Conservation (phyloP, 2,113 vertebrate genomes). For the Cricetomys ansorgei region DNA sequence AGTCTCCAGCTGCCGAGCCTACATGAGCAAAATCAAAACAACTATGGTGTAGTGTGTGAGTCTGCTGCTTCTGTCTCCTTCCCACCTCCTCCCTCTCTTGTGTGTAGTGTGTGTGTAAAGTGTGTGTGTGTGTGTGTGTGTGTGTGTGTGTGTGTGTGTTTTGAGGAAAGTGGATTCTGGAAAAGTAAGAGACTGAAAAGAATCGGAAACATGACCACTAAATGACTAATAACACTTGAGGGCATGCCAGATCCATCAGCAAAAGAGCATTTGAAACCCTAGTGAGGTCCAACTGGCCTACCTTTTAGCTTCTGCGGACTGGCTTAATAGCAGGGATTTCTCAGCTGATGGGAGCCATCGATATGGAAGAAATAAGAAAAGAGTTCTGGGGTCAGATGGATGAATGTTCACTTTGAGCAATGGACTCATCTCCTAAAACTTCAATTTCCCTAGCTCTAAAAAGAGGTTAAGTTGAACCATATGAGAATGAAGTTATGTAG, state of each 20-base stretch:
- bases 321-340: conserved; percentile 43
- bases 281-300: background rate
- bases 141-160: too few species aligned
- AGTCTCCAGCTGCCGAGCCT: conserved; percentile 4
- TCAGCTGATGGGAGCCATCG: background rate
- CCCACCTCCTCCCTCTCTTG: background rate
- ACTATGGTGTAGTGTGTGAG: conserved; percentile 32
- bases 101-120: background rate
- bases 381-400: background rate
- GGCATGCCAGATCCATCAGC: background rate
- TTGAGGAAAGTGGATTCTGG: conserved; percentile 39
- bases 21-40: conserved; percentile 64
- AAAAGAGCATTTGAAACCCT: conserved; percentile 57
- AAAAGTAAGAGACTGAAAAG: conserved; percentile 36
- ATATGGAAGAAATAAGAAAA: background rate
- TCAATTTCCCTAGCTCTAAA: background rate
- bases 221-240: conserved; percentile 63
- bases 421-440: background rate
- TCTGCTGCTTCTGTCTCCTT: too few species aligned
- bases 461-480: background rate
- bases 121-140: background rate
- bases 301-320: conserved; percentile 22
- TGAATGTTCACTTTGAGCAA: background rate
- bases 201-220: conserved; percentile 54
- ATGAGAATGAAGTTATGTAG: conserved; percentile 6